These are phyloP conservation scores for Steatocranus sp. DNA, from an alignment of 2,797 vertebrate species.

Conservation along the genomic window DNA sequence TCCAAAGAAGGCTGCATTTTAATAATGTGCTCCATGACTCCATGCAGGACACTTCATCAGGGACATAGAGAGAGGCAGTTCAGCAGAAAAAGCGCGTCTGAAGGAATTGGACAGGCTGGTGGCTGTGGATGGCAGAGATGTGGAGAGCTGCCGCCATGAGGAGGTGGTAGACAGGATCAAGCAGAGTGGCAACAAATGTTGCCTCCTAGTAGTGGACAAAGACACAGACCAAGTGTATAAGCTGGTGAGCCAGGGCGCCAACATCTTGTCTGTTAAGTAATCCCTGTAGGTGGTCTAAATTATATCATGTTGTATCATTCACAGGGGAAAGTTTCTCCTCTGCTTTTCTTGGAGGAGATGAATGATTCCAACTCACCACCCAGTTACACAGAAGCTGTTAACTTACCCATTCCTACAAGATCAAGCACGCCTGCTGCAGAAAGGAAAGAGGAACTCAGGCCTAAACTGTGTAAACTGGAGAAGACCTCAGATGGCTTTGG, in stretches of 20 bases:
- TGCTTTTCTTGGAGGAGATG: constrained; percentile 78
- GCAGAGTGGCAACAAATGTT: constrained; percentile 72
- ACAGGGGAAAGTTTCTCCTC: constrained; percentile 84
- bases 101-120: constrained; percentile 83
- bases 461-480: constrained; percentile 83
- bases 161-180: constrained; percentile 81
- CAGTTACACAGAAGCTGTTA: constrained; percentile 58
- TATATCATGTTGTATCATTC: not conserved
- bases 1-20: not conserved
- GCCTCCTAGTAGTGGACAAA: constrained; percentile 83
- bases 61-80: constrained; percentile 81
- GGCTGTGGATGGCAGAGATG: constrained; percentile 81
- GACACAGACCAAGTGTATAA: constrained; percentile 82
- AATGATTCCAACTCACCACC: constrained; percentile 46
- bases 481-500: constrained; percentile 82
- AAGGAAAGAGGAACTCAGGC: constrained; percentile 64
- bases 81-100: constrained; percentile 80
- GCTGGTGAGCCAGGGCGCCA: constrained; percentile 69
- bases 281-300: not conserved
- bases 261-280: not conserved
- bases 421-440: not conserved
- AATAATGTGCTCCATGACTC: not conserved
- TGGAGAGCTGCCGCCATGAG: constrained; percentile 78
- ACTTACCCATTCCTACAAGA: not conserved
- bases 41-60: constrained; percentile 82